Evolutionary conservation across 2,888 invertebrate species (phyloP).

Genomic region (Hololepta plana): DNA sequence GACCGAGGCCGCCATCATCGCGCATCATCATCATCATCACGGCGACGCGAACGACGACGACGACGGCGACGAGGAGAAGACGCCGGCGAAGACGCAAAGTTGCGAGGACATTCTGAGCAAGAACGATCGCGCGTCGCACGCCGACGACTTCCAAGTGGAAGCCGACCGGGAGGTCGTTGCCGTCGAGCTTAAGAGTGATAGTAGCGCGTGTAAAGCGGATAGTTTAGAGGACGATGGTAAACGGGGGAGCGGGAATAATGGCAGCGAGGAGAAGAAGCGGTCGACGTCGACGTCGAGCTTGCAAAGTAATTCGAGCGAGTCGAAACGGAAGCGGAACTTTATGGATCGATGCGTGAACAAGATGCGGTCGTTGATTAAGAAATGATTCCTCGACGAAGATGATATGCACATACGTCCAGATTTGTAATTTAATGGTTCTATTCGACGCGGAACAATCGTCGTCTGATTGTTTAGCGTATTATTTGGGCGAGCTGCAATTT

Average conservation of each 20-base stretch:
- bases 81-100: conserved; percentile 16
- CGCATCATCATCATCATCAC: conserved; percentile 9
- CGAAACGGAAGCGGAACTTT: conserved; percentile 59
- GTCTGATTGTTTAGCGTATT: too few relatives aligned
- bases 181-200: too few relatives aligned
- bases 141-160: too few relatives aligned
- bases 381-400: conserved; percentile 12
- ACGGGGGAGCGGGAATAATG: conserved; percentile 9
- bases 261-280: too few relatives aligned
- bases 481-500: too few relatives aligned
- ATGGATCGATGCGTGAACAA: conserved; percentile 74
- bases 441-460: too few relatives aligned
- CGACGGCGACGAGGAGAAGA: conserved; percentile 10
- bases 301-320: conserved; percentile 34
- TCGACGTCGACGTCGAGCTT: conserved; percentile 37
- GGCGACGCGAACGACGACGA: conserved; percentile 2
- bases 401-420: too few relatives aligned
- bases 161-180: too few relatives aligned
- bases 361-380: conserved; percentile 53
- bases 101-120: conserved; percentile 17
- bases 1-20: conserved; percentile 11
- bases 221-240: conserved; percentile 1
- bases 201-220: conserved; percentile 1
- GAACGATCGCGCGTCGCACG: too few relatives aligned
- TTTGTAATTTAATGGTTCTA: too few relatives aligned